Base-by-base conservation (phyloP, 2,113 vertebrate species). In the Sakesphorus luctuosus region DNA sequence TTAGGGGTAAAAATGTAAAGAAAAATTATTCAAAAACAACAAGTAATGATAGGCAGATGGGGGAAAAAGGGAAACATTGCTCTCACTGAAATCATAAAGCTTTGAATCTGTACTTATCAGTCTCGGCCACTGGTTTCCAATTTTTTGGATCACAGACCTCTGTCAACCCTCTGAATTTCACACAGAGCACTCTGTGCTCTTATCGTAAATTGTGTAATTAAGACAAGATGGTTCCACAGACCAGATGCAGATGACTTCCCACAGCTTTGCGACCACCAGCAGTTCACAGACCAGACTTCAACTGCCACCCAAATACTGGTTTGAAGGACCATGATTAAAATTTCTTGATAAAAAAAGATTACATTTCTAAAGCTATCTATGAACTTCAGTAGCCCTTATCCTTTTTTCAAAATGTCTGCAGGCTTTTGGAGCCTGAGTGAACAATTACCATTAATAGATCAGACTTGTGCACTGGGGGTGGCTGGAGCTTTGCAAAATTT, bases 111-210 rank as follows among this genome's bases (percentile, higher is more conserved):
- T 77, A 67, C 92, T 95, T 97, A 93, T 96, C 95, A 75, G 93
- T 72, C 87, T 90, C 23, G 6, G 77, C 86, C 93, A 90, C 94
- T 97, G 86, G 72, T 94, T 97, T 97, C 91, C 89, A 97, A 93
- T 96, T 97, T 95, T 97, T 96, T 97, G 83, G 95, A 97, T 95
- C 95, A 94, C 83, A 94, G 96, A 94, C 93, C 96, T 95, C 94
- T 94, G 95, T 96, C 91, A 94, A 63, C 93, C 80, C 79, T 86
- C 83, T 92, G 96, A 93, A 94, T 93, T 94, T 96, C 94, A 92
- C 95, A 94, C 86, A 93, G 90, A 95, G 76, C 76, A 63, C 72
- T 95, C 91, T 81, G 67, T 83, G 69, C 83, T 93, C 95, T 97
- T 97, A 96, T 95, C 96, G 89, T 87, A 97, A 93, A 92, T 93